phyloP scores from a whole-genome alignment of 2,888 invertebrate species.

The Agrochola lychnidis region DNA sequence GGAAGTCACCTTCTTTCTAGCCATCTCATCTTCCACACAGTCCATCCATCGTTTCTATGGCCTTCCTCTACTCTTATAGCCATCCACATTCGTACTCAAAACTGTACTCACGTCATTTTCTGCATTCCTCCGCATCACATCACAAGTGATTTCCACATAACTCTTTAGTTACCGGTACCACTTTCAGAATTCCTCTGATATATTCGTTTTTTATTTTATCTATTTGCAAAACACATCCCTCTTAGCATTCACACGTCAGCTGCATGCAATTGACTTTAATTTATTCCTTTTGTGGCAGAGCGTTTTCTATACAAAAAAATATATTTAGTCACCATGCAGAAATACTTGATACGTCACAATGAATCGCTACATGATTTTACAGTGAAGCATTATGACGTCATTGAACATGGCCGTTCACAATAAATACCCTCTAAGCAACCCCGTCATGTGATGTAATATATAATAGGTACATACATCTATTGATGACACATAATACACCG shows the following conservation, averaged over 20 bases:
- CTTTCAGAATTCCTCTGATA: not conserved
- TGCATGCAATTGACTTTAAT: not conserved
- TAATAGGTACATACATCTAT: constrained; percentile 19
- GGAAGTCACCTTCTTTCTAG: not conserved
- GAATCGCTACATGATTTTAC: constrained; percentile 17
- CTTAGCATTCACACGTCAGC: not conserved
- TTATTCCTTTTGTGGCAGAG: not conserved
- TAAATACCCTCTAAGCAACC: constrained; percentile 47
- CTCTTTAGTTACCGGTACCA: not conserved
- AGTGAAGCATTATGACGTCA: constrained; percentile 40
- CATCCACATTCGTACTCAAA: not conserved
- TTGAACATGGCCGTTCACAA: constrained; percentile 6
- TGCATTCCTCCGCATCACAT: not conserved
- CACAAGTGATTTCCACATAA: not conserved
- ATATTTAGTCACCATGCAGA: constrained; percentile 12
- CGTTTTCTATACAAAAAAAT: not conserved
- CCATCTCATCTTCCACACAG: not conserved
- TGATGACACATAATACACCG: constrained; percentile 66
- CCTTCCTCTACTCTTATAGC: not conserved
- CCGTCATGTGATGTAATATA: constrained; percentile 52
- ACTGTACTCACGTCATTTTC: not conserved
- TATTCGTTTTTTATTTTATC: too few relatives aligned
- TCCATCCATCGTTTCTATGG: not conserved
- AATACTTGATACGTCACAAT: constrained; percentile 35
- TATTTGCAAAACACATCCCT: not conserved